These are phyloP conservation scores for Suncus etruscus DNA, from an alignment of 2,113 vertebrate species.

Conservation along the genomic window DNA sequence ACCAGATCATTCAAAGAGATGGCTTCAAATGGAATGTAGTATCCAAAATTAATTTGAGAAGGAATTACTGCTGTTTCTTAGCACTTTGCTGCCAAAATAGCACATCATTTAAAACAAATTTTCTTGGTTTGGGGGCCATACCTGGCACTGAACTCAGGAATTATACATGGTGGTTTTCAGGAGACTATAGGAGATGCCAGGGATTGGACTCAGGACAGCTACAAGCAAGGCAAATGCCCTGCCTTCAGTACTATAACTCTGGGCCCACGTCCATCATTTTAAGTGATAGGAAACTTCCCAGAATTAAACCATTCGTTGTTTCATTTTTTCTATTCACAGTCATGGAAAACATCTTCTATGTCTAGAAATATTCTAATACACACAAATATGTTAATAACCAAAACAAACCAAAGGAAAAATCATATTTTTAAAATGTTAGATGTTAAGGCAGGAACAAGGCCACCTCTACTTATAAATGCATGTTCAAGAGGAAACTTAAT, in stretches of 20 bases:
- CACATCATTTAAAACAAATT: too few relatives aligned
- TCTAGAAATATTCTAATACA: neutral
- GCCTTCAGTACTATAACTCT: too few relatives aligned
- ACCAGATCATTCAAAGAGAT: neutral
- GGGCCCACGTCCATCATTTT: neutral
- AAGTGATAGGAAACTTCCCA: slow-evolving; percentile 16
- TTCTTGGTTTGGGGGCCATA: too few relatives aligned
- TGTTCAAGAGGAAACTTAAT: neutral
- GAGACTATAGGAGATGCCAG: too few relatives aligned
- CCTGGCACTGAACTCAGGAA: too few relatives aligned
- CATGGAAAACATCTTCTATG: neutral
- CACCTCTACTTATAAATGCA: slow-evolving; percentile 8
- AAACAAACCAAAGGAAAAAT: slow-evolving; percentile 31
- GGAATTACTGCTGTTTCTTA: neutral
- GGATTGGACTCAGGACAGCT: too few relatives aligned
- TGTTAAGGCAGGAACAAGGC: neutral
- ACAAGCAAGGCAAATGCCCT: too few relatives aligned
- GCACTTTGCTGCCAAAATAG: neutral
- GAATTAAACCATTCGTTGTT: neutral
- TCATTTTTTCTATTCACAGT: slow-evolving; percentile 13
- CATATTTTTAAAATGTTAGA: neutral
- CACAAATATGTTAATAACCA: slow-evolving; percentile 17
- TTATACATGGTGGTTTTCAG: too few relatives aligned
- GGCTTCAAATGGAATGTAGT: slow-evolving; percentile 38
- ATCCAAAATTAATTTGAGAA: slow-evolving; percentile 39